Percentiles rank a stretch among this genome's conserved stretches.
These are phyloP conservation scores for Aspiorhynchus laticeps DNA, from an alignment of 2,113 vertebrate genomes.

Conservation along the genomic window DNA sequence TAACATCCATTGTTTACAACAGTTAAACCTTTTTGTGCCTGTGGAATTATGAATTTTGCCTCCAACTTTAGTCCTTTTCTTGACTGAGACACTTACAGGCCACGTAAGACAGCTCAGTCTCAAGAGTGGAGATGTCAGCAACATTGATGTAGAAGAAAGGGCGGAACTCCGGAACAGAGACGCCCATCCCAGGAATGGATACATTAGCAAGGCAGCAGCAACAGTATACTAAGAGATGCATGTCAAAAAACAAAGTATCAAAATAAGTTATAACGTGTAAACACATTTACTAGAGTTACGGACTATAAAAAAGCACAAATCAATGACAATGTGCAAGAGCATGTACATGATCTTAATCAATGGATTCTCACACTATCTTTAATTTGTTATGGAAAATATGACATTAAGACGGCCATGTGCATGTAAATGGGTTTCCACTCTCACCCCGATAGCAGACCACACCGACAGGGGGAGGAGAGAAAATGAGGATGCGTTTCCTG, in stretches of 20 bases:
- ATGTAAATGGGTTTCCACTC: conserved; percentile 9
- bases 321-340: neutral
- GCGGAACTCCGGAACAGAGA: conserved; percentile 88
- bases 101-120: conserved; percentile 92
- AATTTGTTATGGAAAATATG: neutral
- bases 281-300: neutral
- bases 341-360: neutral
- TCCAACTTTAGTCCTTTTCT: neutral
- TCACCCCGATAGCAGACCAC: conserved; percentile 98
- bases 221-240: conserved; percentile 86
- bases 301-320: neutral
- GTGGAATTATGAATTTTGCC: neutral
- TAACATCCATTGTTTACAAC: neutral
- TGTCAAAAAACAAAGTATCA: neutral
- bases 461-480: conserved; percentile 95
- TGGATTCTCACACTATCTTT: neutral
- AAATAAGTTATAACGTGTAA: neutral
- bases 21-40: neutral
- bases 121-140: conserved; percentile 91
- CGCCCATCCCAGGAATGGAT: conserved; percentile 89
- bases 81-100: conserved; percentile 85
- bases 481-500: conserved; percentile 94
- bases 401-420: neutral
- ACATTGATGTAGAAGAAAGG: conserved; percentile 98
- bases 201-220: conserved; percentile 96